Evolutionary conservation across 2,113 vertebrate genomes (phyloP), one percentile per base, ranked within the genome.

Genomic region (Hippocampus comes): DNA sequence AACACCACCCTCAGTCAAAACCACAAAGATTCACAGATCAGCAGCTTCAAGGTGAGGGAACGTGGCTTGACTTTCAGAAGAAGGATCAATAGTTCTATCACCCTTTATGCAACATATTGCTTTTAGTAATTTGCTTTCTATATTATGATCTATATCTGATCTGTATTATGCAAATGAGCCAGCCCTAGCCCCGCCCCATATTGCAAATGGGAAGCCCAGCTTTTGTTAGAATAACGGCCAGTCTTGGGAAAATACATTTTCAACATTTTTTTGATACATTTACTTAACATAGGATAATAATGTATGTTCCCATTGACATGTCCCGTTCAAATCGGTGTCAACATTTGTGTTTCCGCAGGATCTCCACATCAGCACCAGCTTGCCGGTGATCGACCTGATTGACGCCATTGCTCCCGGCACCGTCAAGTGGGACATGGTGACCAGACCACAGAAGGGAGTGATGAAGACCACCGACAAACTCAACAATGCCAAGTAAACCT

Each of bases 361-460:
- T 87, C 94, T 89, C 84, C 91, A 92, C 71, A 98, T 99, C 90
- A 96, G 95, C 85, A 98, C 94, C 68, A 97, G 97, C 81, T 91
- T 98, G 80, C 95, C 97, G 60, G 95, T 99, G 72, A 91, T 99
- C 63, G 96, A 99, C 85, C 92, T 99, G 90, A 98, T 99, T 74
- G 95, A 97, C 83, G 94, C 90, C 75, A 96, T 99, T 71, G 92
- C 93, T 83, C 95, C 96, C 48, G 94, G 94, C 70, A 93, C 92
- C 51, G 89, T 98, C 79, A 94, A 91, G 83, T 90, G 89, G 81
- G 95, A 98, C 86, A 94, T 98, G 95, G 91, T 99, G 83, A 94
- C 92, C 86, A 94, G 90, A 85, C 91, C 83, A 60, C 78, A 92
- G 73, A 93, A 86, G 61, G 77, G 91, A 46, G 70, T 84, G 61